phyloP scores from a whole-genome alignment of 2,888 invertebrate species.

The Isotomurus palustris region DNA sequence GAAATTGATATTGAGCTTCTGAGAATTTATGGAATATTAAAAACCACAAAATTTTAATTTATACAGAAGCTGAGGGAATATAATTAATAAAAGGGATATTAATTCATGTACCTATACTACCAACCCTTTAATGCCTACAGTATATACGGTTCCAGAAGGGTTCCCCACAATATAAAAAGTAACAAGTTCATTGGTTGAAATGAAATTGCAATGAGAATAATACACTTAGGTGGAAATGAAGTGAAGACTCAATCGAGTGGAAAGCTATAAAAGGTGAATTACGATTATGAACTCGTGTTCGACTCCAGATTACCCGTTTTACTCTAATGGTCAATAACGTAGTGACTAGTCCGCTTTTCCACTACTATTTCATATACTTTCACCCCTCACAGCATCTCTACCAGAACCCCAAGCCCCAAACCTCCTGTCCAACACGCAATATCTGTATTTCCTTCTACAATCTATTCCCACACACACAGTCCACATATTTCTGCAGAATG shows the following conservation, averaged over 20 bases:
- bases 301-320: background rate
- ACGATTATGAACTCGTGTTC: background rate
- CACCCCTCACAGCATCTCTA: background rate
- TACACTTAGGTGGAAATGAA: too few species aligned
- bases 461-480: background rate
- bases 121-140: too few species aligned
- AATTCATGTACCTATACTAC: too few species aligned
- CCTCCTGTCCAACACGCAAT: background rate
- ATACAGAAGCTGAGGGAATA: too few species aligned
- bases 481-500: too few species aligned
- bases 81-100: too few species aligned
- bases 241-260: slow-evolving; percentile 5
- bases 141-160: too few species aligned
- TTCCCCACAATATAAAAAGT: too few species aligned
- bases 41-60: too few species aligned
- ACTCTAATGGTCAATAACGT: background rate
- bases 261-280: slow-evolving; percentile 12
- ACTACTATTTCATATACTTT: background rate
- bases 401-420: background rate
- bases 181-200: slow-evolving; percentile 5
- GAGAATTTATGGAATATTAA: background rate
- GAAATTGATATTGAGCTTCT: background rate
- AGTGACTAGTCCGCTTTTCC: background rate
- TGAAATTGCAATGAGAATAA: too few species aligned
- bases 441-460: too few species aligned